Evolutionary conservation across 1,140 invertebrate genomes (phyloP).

Genomic region (Atta cephalotes): DNA sequence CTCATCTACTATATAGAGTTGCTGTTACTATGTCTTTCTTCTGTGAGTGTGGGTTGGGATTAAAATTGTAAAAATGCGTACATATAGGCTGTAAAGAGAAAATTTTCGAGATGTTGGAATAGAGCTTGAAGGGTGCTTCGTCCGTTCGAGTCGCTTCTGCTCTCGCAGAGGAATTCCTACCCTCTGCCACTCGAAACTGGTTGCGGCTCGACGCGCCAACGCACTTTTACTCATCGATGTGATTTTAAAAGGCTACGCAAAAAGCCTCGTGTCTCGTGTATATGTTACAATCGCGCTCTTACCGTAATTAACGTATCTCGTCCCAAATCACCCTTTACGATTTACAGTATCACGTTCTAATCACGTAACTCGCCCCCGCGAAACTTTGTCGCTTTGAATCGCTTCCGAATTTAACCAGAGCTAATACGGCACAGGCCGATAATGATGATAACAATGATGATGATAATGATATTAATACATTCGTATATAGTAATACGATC

Average conservation of each 20-base stretch:
- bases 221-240: constrained; percentile 83
- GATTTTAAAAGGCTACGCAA: constrained; percentile 83
- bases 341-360: constrained; percentile 76
- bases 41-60: neutral
- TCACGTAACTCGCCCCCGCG: constrained; percentile 61
- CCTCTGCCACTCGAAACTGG: constrained; percentile 58
- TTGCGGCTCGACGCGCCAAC: constrained; percentile 67
- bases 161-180: constrained; percentile 41
- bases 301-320: constrained; percentile 78
- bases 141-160: constrained; percentile 16
- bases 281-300: constrained; percentile 83
- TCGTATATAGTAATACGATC: constrained; percentile 64
- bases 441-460: constrained; percentile 46
- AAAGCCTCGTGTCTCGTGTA: constrained; percentile 85
- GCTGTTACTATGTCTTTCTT: too few relatives aligned
- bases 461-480: constrained; percentile 63
- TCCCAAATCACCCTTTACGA: constrained; percentile 79
- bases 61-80: constrained; percentile 1
- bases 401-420: constrained; percentile 71
- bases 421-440: constrained; percentile 39
- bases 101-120: constrained; percentile 17
- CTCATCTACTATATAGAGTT: too few relatives aligned
- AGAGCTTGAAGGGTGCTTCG: constrained; percentile 52
- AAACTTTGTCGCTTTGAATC: constrained; percentile 79
- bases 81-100: neutral